Evolutionary conservation across 2,113 vertebrate species (phyloP).

Genomic region (Myrmophylax atrothorax): DNA sequence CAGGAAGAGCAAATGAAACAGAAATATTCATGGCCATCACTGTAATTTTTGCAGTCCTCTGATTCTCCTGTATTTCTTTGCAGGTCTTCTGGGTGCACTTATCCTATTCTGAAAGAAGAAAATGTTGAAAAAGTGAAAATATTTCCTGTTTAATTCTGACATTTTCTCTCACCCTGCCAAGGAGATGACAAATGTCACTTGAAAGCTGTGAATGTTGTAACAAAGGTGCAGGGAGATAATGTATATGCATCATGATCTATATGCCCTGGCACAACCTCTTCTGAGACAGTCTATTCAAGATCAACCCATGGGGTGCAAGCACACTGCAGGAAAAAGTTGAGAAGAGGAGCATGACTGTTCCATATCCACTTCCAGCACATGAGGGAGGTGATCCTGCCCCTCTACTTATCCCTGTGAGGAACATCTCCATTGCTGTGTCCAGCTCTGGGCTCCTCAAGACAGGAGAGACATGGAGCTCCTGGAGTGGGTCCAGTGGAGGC

Average conservation of each 20-base stretch:
- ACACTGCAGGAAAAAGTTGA: neutral
- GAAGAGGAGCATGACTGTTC: neutral
- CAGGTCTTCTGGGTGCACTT: neutral
- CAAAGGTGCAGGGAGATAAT: neutral
- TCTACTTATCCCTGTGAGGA: neutral
- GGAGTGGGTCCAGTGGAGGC: rapidly evolving
- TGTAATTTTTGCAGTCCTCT: neutral
- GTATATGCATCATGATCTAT: neutral
- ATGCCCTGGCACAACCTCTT: neutral
- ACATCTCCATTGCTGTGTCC: neutral
- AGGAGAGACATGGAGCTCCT: neutral
- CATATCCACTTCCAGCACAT: neutral
- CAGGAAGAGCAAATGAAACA: neutral
- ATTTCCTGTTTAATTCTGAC: neutral
- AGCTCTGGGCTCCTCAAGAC: neutral
- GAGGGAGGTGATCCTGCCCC: neutral
- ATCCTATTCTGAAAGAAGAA: neutral
- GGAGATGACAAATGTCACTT: neutral
- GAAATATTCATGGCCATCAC: neutral
- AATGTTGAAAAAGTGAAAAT: neutral
- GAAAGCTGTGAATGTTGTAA: neutral
- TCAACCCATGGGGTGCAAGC: neutral
- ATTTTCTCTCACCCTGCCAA: neutral
- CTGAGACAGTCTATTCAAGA: neutral
- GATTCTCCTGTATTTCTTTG: neutral